Percentiles rank a stretch among this genome's conserved stretches.
Evolutionary conservation across 2,888 invertebrate genomes (phyloP).

Genomic region (Epinotia demarniana): DNA sequence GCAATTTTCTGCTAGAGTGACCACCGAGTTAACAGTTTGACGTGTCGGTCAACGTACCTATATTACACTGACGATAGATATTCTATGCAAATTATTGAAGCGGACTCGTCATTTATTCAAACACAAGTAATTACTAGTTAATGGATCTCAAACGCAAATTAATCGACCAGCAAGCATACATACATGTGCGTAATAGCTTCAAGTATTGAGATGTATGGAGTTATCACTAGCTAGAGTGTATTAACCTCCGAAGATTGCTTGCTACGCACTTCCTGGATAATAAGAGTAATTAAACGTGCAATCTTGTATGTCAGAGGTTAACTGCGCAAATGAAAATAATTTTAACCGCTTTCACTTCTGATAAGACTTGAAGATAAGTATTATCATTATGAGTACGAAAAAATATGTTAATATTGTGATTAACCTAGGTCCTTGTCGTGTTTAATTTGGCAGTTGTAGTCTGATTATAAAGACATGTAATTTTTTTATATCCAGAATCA

Average conservation of each 20-base stretch:
- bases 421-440: not conserved
- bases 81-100: conserved; percentile 33
- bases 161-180: conserved; percentile 16
- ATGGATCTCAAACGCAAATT: conserved; percentile 30
- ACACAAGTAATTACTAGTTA: conserved; percentile 31
- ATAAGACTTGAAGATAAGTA: conserved; percentile 2
- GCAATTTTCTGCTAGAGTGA: conserved; percentile 32
- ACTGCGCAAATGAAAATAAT: conserved; percentile 20
- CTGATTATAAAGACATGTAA: too few relatives aligned
- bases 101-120: conserved; percentile 28
- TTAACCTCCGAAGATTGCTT: conserved; percentile 35
- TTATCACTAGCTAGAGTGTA: conserved; percentile 30
- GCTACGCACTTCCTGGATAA: conserved; percentile 27
- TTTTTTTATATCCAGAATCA: too few relatives aligned
- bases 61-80: conserved; percentile 18
- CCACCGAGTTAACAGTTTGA: conserved; percentile 16
- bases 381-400: conserved; percentile 6
- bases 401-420: not conserved
- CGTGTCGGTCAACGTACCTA: conserved; percentile 36
- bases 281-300: conserved; percentile 21
- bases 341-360: conserved; percentile 26
- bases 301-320: conserved; percentile 37
- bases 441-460: too few relatives aligned
- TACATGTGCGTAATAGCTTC: not conserved
- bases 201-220: conserved; percentile 7